Evolutionary conservation across 1,140 invertebrate genomes (phyloP), one percentile per base, ranked within the genome.

Genomic region (Cataglyphis hispanica): DNA sequence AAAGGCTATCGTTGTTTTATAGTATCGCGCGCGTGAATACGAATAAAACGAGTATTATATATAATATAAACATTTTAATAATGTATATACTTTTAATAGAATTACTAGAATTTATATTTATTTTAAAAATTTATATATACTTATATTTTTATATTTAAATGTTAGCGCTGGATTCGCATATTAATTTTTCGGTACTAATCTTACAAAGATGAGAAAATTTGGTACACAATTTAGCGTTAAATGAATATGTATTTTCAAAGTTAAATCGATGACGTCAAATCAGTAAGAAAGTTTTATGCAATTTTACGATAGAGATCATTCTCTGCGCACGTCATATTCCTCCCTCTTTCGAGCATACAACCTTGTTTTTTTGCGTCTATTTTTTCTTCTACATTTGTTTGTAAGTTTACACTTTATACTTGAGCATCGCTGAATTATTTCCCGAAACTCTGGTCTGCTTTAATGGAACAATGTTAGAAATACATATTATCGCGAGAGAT

Each of bases 361-460:
- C 37, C 27, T 70, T 69, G 58, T 87, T 69, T 40, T 2, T 34
- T 6, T 25, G 60, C 19, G 37, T 31, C 37, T 2, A 37, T 25
- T 19, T 16, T 50, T 80, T 37, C 46, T 58, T 13, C 27, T 66
- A 61, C 8, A n/a, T 43, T 74, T 1, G 64, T 77, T 64, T 40
- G 31, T 86, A 90, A 90, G 84, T 74, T 91, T 88, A 76, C n/a
- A 85, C 63, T 86, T 84, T 86, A 67, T 64, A 84, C 67, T 50
- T 60, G 63, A 86, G 53, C 76, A 72, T 88, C 84, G 76, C 76
- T 88, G 87, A 25, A 89, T 88, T 86, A 75, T 88, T 84, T 87
- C 61, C 66, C 83, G 76, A 90, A 86, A 87, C 86, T 87, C 83
- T 89, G 88, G 81, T 85, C 75, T 75, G 88, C 77, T 90, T 87